Conservation (phyloP, 1,140 invertebrate species). For the Caenorhabditis remanei region DNA sequence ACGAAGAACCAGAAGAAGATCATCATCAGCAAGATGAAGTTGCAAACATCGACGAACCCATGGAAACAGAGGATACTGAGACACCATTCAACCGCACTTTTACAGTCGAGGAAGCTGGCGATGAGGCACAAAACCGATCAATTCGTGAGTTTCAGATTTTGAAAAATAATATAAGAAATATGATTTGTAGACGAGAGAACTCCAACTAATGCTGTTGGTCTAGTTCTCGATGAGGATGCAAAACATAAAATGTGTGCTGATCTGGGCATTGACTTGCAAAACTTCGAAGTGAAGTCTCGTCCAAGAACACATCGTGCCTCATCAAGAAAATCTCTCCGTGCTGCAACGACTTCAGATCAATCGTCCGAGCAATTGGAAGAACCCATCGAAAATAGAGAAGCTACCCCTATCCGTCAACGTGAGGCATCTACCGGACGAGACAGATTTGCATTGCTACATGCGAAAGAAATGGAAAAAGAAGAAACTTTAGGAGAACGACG, state of each 20-base stretch:
- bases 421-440: background rate
- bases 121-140: background rate
- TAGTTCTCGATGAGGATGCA: conserved; percentile 17
- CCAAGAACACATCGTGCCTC: conserved; percentile 1
- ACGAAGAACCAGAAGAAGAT: conserved; percentile 17
- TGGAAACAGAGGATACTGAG: background rate
- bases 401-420: background rate
- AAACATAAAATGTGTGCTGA: background rate
- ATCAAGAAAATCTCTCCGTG: background rate
- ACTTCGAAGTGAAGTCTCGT: conserved; percentile 34
- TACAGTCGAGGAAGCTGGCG: background rate
- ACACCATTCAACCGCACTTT: background rate
- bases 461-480: conserved; percentile 41
- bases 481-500: conserved; percentile 24
- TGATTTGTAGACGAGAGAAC: background rate
- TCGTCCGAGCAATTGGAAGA: background rate
- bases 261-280: conserved; percentile 5
- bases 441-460: conserved; percentile 22
- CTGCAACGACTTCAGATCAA: background rate
- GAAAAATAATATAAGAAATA: background rate
- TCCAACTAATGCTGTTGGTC: conserved; percentile 8
- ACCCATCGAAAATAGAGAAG: background rate
- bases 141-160: background rate
- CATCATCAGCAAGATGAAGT: background rate
- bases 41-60: background rate